Conservation (phyloP, 2,888 invertebrate species). For the Pachliopta kotzebuea region DNA sequence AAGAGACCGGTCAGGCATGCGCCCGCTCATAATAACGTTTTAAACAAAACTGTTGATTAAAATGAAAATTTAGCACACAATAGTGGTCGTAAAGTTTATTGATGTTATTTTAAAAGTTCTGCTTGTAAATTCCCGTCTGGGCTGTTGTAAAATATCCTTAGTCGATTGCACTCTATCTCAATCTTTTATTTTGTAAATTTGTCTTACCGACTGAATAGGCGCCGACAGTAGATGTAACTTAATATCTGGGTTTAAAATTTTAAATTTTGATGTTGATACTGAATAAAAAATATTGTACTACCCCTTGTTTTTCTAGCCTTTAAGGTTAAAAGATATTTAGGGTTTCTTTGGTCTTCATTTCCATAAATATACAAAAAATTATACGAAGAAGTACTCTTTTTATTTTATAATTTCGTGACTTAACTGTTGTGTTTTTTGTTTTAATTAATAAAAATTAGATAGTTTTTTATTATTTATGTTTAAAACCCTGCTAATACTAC, state of each 20-base stretch:
- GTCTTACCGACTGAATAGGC: slow-evolving; percentile 47
- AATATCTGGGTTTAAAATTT: background rate
- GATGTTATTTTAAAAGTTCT: slow-evolving; percentile 46
- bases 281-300: background rate
- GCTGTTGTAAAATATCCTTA: slow-evolving; percentile 40
- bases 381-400: no score
- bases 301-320: no score
- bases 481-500: background rate
- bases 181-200: slow-evolving; percentile 50
- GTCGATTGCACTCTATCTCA: slow-evolving; percentile 46
- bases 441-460: no score
- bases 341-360: no score
- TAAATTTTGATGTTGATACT: no score
- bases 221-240: slow-evolving; percentile 44
- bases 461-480: background rate
- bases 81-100: slow-evolving; percentile 61
- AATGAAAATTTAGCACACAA: slow-evolving; percentile 51
- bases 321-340: no score
- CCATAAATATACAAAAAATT: no score
- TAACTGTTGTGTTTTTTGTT: no score
- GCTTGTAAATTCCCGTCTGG: slow-evolving; percentile 46
- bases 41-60: slow-evolving; percentile 52
- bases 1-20: slow-evolving; percentile 10
- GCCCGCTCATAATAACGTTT: slow-evolving; percentile 7
- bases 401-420: no score